These are phyloP conservation scores for Cygnus buccinator DNA, from an alignment of 2,113 vertebrate genomes.

Conservation along the genomic window DNA sequence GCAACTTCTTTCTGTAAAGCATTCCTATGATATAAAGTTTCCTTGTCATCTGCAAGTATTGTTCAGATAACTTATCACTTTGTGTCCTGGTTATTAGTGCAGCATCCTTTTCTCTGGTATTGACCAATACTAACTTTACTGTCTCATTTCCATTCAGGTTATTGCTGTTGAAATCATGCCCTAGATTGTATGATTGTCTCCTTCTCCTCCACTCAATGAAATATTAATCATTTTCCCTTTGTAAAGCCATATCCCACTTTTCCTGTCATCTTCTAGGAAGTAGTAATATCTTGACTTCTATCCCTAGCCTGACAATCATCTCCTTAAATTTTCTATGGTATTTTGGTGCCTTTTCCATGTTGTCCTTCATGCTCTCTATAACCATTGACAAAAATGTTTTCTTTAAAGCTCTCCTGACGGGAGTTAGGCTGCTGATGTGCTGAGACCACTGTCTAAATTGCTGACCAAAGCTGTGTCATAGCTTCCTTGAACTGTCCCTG, in stretches of 20 bases:
- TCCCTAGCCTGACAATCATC: fast-evolving
- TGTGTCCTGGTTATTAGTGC: background rate
- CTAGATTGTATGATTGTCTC: background rate
- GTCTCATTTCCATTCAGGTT: background rate
- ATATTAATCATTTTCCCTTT: background rate
- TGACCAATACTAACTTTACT: background rate
- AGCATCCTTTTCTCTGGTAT: background rate
- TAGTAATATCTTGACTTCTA: background rate
- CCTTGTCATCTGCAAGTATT: background rate
- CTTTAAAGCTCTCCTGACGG: background rate
- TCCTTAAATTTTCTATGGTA: fast-evolving
- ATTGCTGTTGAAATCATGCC: background rate
- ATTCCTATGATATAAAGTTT: background rate
- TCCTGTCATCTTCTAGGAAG: background rate
- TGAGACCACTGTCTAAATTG: conserved; percentile 8
- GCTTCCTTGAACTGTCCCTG: conserved; percentile 64
- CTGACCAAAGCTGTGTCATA: conserved; percentile 52
- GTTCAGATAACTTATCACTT: background rate
- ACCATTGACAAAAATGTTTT: background rate
- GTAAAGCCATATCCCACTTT: background rate
- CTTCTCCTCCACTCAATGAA: background rate
- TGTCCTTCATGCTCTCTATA: background rate
- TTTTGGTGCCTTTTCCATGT: background rate
- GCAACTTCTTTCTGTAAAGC: background rate
- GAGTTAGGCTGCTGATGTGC: background rate